Evolutionary conservation across 2,113 vertebrate genomes (phyloP), one percentile per base, ranked within the genome.

Genomic region (Conger conger): DNA sequence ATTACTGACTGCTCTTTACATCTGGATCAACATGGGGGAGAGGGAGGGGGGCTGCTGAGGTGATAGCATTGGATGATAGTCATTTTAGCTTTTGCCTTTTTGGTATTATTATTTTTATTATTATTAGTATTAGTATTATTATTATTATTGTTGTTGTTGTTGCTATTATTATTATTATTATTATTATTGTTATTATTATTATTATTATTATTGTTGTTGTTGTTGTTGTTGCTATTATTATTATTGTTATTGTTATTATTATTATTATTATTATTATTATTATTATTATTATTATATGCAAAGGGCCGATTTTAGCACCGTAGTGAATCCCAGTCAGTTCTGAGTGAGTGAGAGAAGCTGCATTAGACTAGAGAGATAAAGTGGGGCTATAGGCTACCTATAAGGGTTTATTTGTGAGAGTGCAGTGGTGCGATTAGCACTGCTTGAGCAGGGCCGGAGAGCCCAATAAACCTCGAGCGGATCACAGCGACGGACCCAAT

Each of bases 1-100:
- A 95, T 95, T 95, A 95, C 89, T 92, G 93, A 95, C 93, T 95
- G 94, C 93, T 96, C 93, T 95, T 95, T 92, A 92, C 93, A 95
- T 95, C 92, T 94, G 94, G 92, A 93, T 94, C 93, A 93, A 91
- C 92, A 93, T 89, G 86, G 89, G 89, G 82, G 86, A 89, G 86
- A 73, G 82, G 80, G 54, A 76, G 79, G 60, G 53, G 60, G n/a
- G 86, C 80, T 38, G 40, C 38, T 23, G 60, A 76, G 80, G 42
- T 15, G 81, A 80, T 86, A 83, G 80, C 84, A 86, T 78, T 54
- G 76, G 84, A 76, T 87, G 13, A 81, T 76, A 81, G 87, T 13
- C 15, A 11, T 86, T 20, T 27, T 38, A 77, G 81, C n/a, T 82
- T 57, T 30, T 36, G 33, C 80, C 53, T 23, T 50, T 77, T 53